phyloP scores from a whole-genome alignment of 1,140 invertebrate species.

The Eueides isabella region DNA sequence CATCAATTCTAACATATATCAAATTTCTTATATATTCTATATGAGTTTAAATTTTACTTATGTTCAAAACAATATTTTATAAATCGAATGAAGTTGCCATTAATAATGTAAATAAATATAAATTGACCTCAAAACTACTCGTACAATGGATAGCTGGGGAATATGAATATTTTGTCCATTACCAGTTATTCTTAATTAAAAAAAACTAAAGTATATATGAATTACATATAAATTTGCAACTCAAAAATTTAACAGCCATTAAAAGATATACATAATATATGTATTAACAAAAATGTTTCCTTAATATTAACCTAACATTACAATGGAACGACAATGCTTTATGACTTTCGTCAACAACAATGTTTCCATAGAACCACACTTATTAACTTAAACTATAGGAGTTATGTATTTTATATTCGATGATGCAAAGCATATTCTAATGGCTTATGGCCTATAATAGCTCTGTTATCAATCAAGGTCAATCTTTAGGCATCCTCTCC shows the following conservation, averaged over 20 bases:
- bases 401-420: slow-evolving; percentile 7
- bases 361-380: slow-evolving; percentile 13
- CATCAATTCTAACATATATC: background rate
- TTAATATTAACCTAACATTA: slow-evolving; percentile 6
- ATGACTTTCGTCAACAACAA: background rate
- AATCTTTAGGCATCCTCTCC: slow-evolving; percentile 33
- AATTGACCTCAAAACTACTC: slow-evolving; percentile 1
- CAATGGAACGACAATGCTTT: background rate
- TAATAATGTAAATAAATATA: slow-evolving; percentile 4
- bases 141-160: background rate
- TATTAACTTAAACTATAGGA: slow-evolving; percentile 27
- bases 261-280: slow-evolving; percentile 11
- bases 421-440: slow-evolving; percentile 12
- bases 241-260: slow-evolving; percentile 11
- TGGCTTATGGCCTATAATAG: slow-evolving; percentile 14
- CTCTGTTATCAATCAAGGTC: slow-evolving; percentile 22
- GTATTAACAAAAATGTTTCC: background rate
- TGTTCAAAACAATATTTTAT: no score
- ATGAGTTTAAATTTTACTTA: background rate
- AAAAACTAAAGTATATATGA: background rate
- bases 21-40: no score
- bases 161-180: background rate
- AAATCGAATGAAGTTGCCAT: background rate
- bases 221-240: slow-evolving; percentile 11
- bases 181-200: background rate